Evolutionary conservation across 1,140 invertebrate genomes (phyloP).

Genomic region (Oppia nitens): DNA sequence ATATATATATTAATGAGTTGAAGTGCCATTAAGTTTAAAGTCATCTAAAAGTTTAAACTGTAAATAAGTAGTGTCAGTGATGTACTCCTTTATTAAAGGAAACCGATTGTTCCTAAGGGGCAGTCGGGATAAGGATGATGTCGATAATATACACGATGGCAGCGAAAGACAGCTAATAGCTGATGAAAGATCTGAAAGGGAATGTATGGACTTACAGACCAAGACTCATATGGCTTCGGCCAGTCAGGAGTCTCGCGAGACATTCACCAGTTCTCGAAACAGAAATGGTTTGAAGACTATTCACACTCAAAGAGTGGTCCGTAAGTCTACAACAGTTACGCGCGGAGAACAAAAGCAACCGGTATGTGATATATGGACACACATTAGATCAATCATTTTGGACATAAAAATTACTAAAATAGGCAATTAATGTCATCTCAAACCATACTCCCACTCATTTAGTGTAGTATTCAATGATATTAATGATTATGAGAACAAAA

Average conservation of each 20-base stretch:
- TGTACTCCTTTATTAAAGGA: slow-evolving; percentile 16
- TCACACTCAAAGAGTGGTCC: slow-evolving; percentile 58
- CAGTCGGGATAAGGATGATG: slow-evolving; percentile 44
- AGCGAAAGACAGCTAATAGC: slow-evolving; percentile 14
- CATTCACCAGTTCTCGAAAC: slow-evolving; percentile 47
- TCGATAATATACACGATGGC: slow-evolving; percentile 31
- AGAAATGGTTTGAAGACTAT: slow-evolving; percentile 46
- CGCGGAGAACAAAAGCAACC: slow-evolving; percentile 45
- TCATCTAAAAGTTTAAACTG: too few species aligned
- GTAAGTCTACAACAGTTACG: slow-evolving; percentile 75
- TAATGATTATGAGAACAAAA: too few species aligned
- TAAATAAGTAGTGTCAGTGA: not conserved
- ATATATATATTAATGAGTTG: too few species aligned
- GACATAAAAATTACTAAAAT: too few species aligned
- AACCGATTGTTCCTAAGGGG: slow-evolving; percentile 52
- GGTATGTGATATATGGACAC: slow-evolving; percentile 12
- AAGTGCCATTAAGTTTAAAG: too few species aligned
- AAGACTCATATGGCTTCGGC: slow-evolving; percentile 23
- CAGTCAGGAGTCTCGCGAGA: slow-evolving; percentile 23
- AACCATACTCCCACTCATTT: too few species aligned
- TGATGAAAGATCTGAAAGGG: slow-evolving; percentile 1
- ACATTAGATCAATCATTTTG: too few species aligned
- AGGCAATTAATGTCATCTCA: too few species aligned
- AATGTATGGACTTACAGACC: slow-evolving; percentile 10
- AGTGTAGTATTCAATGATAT: too few species aligned